Conservation (phyloP, 2,113 vertebrate species). For the Alethe diademata region DNA sequence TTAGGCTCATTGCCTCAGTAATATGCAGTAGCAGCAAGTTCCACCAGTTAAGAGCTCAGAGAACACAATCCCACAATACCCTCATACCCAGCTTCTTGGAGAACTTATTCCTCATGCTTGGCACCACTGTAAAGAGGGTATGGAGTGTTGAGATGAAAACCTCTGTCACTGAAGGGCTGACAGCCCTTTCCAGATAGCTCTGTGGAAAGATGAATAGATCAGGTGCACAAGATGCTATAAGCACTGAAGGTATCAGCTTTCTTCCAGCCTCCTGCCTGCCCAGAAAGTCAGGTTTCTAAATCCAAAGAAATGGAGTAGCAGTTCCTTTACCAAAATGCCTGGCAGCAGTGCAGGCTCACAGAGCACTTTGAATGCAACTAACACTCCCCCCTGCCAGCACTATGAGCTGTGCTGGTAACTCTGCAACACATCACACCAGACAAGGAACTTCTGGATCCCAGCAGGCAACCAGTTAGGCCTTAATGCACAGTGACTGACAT, state of each 20-base stretch:
- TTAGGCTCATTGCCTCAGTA: background rate
- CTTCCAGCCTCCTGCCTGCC: background rate
- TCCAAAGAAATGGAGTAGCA: background rate
- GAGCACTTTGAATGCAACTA: background rate
- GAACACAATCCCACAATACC: background rate
- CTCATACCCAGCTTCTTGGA: conserved; percentile 88
- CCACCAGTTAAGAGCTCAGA: background rate
- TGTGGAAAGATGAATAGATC: conserved; percentile 58
- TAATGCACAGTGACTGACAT: background rate
- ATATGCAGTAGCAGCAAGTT: background rate
- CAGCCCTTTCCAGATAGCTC: conserved; percentile 77
- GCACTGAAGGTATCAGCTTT: background rate
- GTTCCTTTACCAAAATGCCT: background rate
- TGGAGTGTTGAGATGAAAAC: conserved; percentile 83
- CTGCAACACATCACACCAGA: background rate
- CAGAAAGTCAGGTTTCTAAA: background rate
- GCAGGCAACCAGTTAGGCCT: background rate
- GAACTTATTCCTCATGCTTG: conserved; percentile 81
- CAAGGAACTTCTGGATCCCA: background rate
- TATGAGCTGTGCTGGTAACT: background rate
- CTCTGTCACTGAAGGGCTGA: conserved; percentile 78
- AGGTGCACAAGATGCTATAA: background rate
- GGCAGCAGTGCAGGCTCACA: background rate
- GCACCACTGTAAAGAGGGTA: conserved; percentile 82
- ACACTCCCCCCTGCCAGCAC: background rate